Evolutionary conservation across 2,113 vertebrate species (phyloP), one percentile per base, ranked within the genome.

Genomic region (Bos indicus): DNA sequence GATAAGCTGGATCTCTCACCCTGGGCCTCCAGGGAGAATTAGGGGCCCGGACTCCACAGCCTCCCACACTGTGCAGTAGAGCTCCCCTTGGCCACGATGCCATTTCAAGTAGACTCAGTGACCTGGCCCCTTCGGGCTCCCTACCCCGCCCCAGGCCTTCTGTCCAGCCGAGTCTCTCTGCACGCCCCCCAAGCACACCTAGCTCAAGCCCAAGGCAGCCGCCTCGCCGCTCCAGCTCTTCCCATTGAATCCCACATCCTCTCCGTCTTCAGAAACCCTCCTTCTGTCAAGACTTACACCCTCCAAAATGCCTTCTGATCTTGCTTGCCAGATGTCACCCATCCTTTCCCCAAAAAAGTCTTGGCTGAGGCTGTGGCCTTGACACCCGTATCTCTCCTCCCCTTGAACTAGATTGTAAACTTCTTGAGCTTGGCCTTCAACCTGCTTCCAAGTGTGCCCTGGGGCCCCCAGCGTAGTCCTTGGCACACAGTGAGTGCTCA

Each of bases 1-100:
- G 51, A 93, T 4, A 33, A 82, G 36, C 85, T 99, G 15, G 98
- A 99, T 62, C 97, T 99, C 57, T 97, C 94, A 3, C 98, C 98
- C 52, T 99, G 99, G 99, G 97, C 59, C 97, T 95, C 96, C 0
- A 67, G 17, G 62, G 59, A 80, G 23, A 74, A 91, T 23, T 96
- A 98, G 91, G 36, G 52, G 26, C 30, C n/a, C 48, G 12, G 21
- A 5, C 4, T 11, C n/a, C 80, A 19, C 0, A 1, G 26, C 67
- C 82, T 17, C 30, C 57, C 40, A n/a, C 33, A 1, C 7, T 40
- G 48, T 7, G 33, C 12, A 48, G 26, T 4, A n/a, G 36, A 36
- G n/a, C 43, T 5, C 28, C 81, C 67, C 71, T 23, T 91, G 71
- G 77, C 77, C 94, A 7, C 2, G 12, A 52, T n/a, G 54, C n/a